Conservation (phyloP, 2,797 vertebrate genomes). For the Chaetophractus vellerosus region DNA sequence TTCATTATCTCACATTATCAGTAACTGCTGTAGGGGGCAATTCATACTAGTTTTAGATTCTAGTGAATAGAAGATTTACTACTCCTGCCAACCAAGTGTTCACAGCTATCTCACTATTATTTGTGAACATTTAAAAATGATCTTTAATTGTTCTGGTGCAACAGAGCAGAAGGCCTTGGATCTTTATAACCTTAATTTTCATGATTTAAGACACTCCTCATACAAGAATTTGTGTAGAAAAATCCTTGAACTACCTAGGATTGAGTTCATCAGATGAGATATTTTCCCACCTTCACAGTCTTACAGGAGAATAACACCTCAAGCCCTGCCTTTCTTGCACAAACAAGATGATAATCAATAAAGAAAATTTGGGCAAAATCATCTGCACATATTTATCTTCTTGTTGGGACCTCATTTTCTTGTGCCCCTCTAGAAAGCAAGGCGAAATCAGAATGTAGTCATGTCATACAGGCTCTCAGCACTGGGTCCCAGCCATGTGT, state of each 20-base stretch:
- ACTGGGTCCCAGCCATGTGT: background rate
- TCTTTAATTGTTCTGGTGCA: background rate
- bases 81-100: background rate
- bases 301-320: background rate
- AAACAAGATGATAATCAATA: background rate
- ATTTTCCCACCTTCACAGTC: background rate
- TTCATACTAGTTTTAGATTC: background rate
- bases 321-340: background rate
- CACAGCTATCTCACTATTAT: background rate
- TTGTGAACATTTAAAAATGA: background rate
- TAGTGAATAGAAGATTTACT: background rate
- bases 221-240: constrained; percentile 12
- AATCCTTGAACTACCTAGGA: background rate
- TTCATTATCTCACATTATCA: background rate
- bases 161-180: background rate
- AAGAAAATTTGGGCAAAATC: background rate
- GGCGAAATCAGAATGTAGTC: no score
- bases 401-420: background rate
- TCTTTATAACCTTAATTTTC: background rate
- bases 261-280: background rate
- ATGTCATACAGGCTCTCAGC: background rate
- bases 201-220: background rate
- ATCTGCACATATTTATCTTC: background rate
- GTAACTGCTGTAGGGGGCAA: background rate
- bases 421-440: background rate